Evolutionary conservation across 2,113 vertebrate genomes (phyloP), one percentile per base, ranked within the genome.

Genomic region (Plectropomus leopardus): DNA sequence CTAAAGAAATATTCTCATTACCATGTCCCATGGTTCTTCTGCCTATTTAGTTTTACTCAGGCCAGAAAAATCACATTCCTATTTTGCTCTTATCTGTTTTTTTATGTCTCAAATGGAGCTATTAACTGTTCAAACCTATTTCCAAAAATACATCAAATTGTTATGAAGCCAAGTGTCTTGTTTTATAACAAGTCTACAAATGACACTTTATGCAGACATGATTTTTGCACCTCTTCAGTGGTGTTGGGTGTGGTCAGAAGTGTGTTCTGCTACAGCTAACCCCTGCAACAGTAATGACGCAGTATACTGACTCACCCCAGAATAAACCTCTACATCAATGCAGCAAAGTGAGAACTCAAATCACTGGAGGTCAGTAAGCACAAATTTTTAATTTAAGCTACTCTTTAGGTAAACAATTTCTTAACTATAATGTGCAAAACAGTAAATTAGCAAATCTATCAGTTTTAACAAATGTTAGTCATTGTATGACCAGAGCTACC

Each of bases 1-100:
- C 48, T 4, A 53, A 55, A 53, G 48, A 55, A 21, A 64, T 78
- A 5, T 26, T 78, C 42, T 78, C 76, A 68, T 82, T 72, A 47
- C 5, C 21, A 60, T 13, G 55, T 69, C 69, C 42, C 50, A 69
- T 14, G 5, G 15, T 44, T 80, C 15, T 44, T 24, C n/a, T 48
- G 17, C 21, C 11, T 61, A 14, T 76, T 58, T 55, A 15, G 42
- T 74, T 42, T 5, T 59, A 58, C n/a, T 59, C 16, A 53, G 15
- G 54, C 42, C 5, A 63, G 34, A 44, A 66, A 63, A 75, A 19
- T 47, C 10, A 4, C 8, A 8, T 15, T 74, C 53, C 1, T 23
- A 16, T 44, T 42, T 51, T 48, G 28, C 21, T 28, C 7, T 36
- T 40, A 36, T 69, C 15, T 70, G n/a, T 57, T 84, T 54, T n/a